phyloP scores from a whole-genome alignment of 2,797 vertebrate genomes.

The Brachymystax lenok region DNA sequence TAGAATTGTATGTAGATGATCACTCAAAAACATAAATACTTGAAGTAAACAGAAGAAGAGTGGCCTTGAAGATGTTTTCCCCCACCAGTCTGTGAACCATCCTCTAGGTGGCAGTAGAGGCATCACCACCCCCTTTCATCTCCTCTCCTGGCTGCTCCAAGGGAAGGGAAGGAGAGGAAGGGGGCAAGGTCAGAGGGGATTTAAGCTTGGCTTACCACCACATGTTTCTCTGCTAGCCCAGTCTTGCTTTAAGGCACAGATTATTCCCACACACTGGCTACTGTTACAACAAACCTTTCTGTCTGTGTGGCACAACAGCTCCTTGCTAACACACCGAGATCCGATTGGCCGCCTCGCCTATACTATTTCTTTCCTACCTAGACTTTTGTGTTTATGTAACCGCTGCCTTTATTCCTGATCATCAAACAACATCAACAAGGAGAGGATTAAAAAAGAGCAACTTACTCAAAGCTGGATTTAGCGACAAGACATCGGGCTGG shows the following conservation, averaged over 20 bases:
- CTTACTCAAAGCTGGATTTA: slow-evolving; percentile 24
- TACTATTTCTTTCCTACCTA: slow-evolving; percentile 26
- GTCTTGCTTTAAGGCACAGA: slow-evolving; percentile 69
- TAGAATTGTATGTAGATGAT: too few relatives aligned
- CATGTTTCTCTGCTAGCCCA: slow-evolving; percentile 67
- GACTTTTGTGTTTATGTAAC: slow-evolving; percentile 40
- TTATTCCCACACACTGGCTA: slow-evolving; percentile 68
- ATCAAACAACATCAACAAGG: slow-evolving; percentile 39
- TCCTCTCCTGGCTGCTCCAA: slow-evolving; percentile 55
- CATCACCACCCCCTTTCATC: slow-evolving; percentile 65
- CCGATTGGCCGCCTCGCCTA: slow-evolving; percentile 47
- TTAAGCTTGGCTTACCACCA: slow-evolving; percentile 70
- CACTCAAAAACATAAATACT: too few relatives aligned
- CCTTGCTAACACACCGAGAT: slow-evolving; percentile 35
- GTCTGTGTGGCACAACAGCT: slow-evolving; percentile 44
- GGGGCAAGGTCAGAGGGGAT: slow-evolving; percentile 71
- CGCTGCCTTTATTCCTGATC: slow-evolving; percentile 35
- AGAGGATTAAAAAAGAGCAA: slow-evolving; percentile 41
- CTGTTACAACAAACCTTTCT: slow-evolving; percentile 65
- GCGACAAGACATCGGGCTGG: slow-evolving; percentile 17
- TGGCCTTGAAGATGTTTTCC: slow-evolving; percentile 50
- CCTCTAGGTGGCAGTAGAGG: slow-evolving; percentile 71
- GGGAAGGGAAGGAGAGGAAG: slow-evolving; percentile 59
- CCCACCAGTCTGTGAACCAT: slow-evolving; percentile 41
- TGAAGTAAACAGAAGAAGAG: slow-evolving; percentile 23